phyloP scores from a whole-genome alignment of 2,797 vertebrate genomes.

The Spinus pinus region DNA sequence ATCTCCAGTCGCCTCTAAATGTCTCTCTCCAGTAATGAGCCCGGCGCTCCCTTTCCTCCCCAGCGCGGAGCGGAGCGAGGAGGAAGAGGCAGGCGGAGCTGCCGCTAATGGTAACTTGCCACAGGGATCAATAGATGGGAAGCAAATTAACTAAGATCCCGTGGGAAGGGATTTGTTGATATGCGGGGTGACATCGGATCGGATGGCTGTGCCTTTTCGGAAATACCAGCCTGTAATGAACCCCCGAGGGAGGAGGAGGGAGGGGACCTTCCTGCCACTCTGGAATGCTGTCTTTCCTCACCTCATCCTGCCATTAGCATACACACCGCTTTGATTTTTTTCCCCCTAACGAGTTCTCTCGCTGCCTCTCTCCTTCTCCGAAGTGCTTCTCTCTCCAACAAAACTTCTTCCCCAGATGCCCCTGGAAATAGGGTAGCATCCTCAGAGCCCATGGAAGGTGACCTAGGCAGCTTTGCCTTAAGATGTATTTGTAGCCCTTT shows the following conservation, averaged over 20 bases:
- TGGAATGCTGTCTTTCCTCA: slow-evolving; percentile 3
- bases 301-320: slow-evolving; percentile 14
- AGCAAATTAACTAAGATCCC: slow-evolving; percentile 60
- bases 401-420: neutral
- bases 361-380: neutral
- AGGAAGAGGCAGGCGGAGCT: slow-evolving; percentile 18
- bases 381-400: neutral
- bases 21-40: slow-evolving; percentile 36
- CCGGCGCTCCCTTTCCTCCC: neutral
- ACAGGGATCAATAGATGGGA: slow-evolving; percentile 60
- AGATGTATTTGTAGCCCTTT: neutral
- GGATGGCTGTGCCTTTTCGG: neutral
- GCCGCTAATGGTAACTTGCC: slow-evolving; percentile 53
- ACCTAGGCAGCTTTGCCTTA: neutral
- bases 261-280: neutral
- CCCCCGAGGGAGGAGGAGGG: slow-evolving; percentile 27
- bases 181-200: neutral
- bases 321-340: neutral
- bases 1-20: neutral
- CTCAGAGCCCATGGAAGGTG: neutral
- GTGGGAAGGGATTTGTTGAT: slow-evolving; percentile 57
- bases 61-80: neutral
- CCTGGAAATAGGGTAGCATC: neutral
- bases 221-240: slow-evolving; percentile 57
- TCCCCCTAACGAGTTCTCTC: neutral